Base-by-base conservation (phyloP, 2,888 invertebrate species). In the Stenoptilia bipunctidactyla region DNA sequence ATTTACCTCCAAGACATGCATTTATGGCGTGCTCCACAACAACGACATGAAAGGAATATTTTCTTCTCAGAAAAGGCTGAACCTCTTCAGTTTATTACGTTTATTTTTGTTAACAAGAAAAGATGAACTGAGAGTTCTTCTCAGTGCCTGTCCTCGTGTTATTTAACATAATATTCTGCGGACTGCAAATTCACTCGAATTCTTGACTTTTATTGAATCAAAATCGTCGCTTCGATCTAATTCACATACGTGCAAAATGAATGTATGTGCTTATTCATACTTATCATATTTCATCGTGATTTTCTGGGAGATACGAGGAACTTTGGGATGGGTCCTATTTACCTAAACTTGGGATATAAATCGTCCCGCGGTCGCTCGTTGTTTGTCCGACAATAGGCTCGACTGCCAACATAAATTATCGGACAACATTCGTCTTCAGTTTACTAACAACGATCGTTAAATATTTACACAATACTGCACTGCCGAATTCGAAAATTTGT, bases 341-440 rank as follows among this genome's bases (percentile, higher is more conserved):
- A 46, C 51, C 57, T 49, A 62, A 72, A 77, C 68, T 74, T 74
- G 53, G 68, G 61, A 68, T 71, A 75, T 73, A 77, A 74, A 75
- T 76, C 74, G 60, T 55, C 20, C 20, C 3, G 20, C n/a, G 56
- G 51, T 45, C 36, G 20, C 27, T 34, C 52, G 61, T 65, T 72
- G 70, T 75, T 71, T 70, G 73, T 65, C 62, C 60, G 55, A 67
- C 68, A 74, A 73, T 68, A 66, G 69, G 61, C 65, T 47, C 53
- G 58, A 56, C 57, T 61, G 65, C 62, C 63, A 64, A 74, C 68
- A 69, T 74, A 75, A 75, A 72, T 76, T 75, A 75, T 67, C 56
- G 61, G 56, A 55, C 63, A 62, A 61, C 63, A 66, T 70, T 69
- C 65, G 64, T 70, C 66, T 68, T 50, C 51, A 61, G 62, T 66